phyloP scores from a whole-genome alignment of 2,797 vertebrate species.

The Rhinatrema bivittatum region DNA sequence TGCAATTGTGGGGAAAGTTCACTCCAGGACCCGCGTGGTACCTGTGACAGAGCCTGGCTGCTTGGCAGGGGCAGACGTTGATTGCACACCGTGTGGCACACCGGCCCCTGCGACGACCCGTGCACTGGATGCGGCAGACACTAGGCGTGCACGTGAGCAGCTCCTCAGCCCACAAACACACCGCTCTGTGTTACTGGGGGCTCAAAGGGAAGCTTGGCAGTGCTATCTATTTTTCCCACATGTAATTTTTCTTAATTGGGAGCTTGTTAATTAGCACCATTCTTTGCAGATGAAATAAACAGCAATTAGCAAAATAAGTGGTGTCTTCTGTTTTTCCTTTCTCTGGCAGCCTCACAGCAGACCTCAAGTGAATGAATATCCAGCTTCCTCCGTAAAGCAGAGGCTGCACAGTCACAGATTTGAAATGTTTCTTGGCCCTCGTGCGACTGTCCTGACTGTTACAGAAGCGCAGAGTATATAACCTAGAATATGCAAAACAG shows the following conservation, averaged over 20 bases:
- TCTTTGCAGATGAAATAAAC: slow-evolving; percentile 44
- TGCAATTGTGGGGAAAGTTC: too few relatives aligned
- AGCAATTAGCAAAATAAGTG: slow-evolving; percentile 43
- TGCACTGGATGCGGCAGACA: too few relatives aligned
- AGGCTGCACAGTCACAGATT: slow-evolving; percentile 1
- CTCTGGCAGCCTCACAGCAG: slow-evolving; percentile 13
- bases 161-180: too few relatives aligned
- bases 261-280: slow-evolving; percentile 43
- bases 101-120: too few relatives aligned
- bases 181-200: too few relatives aligned
- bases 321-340: slow-evolving; percentile 39
- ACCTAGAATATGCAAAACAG: too few relatives aligned
- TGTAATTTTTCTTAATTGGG: slow-evolving; percentile 36
- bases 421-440: slow-evolving; percentile 4
- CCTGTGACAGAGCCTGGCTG: too few relatives aligned
- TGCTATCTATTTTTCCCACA: slow-evolving; percentile 3
- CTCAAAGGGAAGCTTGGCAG: slow-evolving; percentile 17
- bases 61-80: too few relatives aligned
- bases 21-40: too few relatives aligned
- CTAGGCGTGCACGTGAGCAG: too few relatives aligned
- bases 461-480: too few relatives aligned
- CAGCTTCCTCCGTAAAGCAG: slow-evolving; percentile 11
- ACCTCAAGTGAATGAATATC: slow-evolving; percentile 3
- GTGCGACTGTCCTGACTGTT: accelerated
- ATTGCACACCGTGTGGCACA: too few relatives aligned